phyloP scores from a whole-genome alignment of 2,888 invertebrate species.

The Tyria jacobaeae region DNA sequence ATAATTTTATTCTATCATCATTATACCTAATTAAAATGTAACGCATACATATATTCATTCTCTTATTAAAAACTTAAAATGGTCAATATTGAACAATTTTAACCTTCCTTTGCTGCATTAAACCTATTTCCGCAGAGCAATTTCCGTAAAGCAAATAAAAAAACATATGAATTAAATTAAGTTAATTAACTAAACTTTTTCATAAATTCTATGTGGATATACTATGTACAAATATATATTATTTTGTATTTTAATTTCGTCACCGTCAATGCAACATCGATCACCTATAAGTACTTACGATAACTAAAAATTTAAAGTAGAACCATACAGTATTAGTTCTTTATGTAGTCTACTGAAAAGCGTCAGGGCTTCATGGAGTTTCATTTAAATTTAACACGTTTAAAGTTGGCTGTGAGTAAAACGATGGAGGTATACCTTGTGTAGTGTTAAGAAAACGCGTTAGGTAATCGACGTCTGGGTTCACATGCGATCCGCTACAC shows the following conservation, averaged over 20 bases:
- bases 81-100: neutral
- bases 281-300: neutral
- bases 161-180: neutral
- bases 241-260: neutral
- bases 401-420: constrained; percentile 38
- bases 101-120: neutral
- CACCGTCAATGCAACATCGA: neutral
- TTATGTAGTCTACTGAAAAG: neutral
- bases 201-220: no score
- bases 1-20: neutral
- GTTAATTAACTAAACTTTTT: no score
- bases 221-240: no score
- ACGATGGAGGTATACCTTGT: constrained; percentile 33
- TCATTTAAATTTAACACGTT: constrained; percentile 33
- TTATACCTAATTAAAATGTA: no score
- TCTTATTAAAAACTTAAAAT: no score
- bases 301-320: neutral
- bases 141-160: neutral
- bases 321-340: neutral
- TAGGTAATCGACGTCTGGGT: constrained; percentile 52
- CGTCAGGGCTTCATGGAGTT: neutral
- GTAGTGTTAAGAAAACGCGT: constrained; percentile 48
- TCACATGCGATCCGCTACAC: constrained; percentile 46
- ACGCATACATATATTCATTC: no score
- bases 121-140: neutral